Percentiles rank a stretch among this genome's conserved stretches.
Conservation (phyloP, 2,113 vertebrate species). For the Chamaetylas fuelleborni region DNA sequence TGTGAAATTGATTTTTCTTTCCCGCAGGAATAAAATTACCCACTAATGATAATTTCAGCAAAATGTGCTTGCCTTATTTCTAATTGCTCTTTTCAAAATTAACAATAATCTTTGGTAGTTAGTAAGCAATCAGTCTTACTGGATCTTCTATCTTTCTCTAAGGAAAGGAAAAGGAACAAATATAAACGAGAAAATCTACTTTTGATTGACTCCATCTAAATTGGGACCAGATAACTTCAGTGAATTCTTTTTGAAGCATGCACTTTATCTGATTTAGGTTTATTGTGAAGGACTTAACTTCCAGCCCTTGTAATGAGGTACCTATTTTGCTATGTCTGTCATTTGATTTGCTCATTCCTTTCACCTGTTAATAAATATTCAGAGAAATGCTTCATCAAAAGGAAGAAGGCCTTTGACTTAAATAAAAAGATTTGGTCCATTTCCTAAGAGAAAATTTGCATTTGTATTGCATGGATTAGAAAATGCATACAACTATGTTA, state of each 20-base stretch:
- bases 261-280: neutral
- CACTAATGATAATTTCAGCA: neutral
- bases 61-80: neutral
- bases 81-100: neutral
- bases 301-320: neutral
- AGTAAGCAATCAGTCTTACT: neutral
- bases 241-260: neutral
- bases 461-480: neutral
- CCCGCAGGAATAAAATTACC: neutral
- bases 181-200: neutral
- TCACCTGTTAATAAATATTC: neutral
- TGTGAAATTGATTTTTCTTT: neutral
- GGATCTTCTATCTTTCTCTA: neutral
- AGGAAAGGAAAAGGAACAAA: neutral
- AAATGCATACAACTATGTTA: neutral
- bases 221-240: neutral
- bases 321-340: neutral
- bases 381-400: neutral
- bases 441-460: neutral
- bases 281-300: neutral
- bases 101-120: neutral
- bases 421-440: neutral
- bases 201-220: neutral
- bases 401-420: neutral
- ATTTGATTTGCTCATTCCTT: neutral